These are phyloP conservation scores for Alviniconcha strummeri DNA, from an alignment of 2,888 invertebrate species.

Conservation along the genomic window DNA sequence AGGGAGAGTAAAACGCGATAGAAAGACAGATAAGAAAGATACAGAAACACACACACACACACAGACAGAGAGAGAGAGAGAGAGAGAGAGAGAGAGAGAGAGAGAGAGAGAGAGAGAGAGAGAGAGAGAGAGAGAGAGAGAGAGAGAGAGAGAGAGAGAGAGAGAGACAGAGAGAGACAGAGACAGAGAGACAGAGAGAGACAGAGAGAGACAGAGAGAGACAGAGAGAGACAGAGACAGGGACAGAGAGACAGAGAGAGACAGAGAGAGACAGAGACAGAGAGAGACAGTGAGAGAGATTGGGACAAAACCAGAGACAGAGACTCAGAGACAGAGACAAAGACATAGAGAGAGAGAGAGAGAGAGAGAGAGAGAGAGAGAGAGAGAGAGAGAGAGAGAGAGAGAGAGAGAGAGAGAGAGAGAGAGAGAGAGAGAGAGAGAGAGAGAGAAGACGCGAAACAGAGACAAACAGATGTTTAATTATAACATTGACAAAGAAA, in stretches of 20 bases:
- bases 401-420: neutral
- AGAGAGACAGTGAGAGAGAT: neutral
- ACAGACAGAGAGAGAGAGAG: neutral
- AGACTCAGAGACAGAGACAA: neutral
- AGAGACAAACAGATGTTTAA: no score
- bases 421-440: neutral
- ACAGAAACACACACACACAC: neutral
- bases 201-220: no score
- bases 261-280: neutral
- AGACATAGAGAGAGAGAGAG: neutral
- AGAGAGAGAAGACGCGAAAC: neutral
- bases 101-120: neutral
- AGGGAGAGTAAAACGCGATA: neutral
- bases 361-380: neutral
- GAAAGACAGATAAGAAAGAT: neutral
- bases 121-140: neutral
- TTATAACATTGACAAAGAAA: no score
- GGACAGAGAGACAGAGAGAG: neutral
- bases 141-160: neutral
- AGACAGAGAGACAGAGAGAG: neutral
- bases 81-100: no score
- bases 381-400: neutral
- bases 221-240: no score
- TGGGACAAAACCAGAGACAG: neutral
- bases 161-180: neutral